Base-by-base conservation (phyloP, 2,113 vertebrate genomes). In the Saguinus midas region DNA sequence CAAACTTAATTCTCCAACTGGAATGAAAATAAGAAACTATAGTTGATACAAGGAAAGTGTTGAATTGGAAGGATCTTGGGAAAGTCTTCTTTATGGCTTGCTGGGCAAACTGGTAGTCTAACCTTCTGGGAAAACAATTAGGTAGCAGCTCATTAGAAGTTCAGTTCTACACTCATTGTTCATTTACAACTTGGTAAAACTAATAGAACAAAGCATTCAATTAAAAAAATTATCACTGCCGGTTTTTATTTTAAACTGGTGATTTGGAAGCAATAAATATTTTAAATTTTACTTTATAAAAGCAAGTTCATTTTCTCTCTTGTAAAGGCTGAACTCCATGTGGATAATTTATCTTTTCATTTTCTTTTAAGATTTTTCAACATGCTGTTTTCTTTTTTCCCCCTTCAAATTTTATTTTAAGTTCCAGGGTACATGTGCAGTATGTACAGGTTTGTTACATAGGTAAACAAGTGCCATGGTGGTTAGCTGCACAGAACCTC, bases 11-110 rank as follows among this genome's bases (percentile, higher is more conserved):
- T 97, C 75, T 97, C 68, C 27, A 90, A 79, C 14, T 78, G 58
- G 48, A 93, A 64, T 96, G 92, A 78, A 91, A 96, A 96, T 97
- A 93, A 97, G 93, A 97, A 96, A 97, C 50, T 93, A 90, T 91
- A 90, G 58, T 68, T 96, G 90, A 90, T 94, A 95, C 91, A 97
- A 96, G 96, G 96, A 72, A 96, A 79, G 92, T 89, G 95, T 90
- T 94, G 93, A 97, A 50, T 92, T 84, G 66, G 83, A 82, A 95
- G 50, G 57, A 95, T 93, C 96, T 96, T 16, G 68, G 48, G 93
- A 93, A 98, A 96, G 75, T 55, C 52, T 35, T 94, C 57, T 94
- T 88, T 84, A 84, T 50, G 82, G 58, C 50, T 87, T 95, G 45
- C 83, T 96, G 20, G 76, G 83, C 83, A 93, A 91, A 88, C 45